A percentile compares a stretch with the other conserved stretches of the same genome.
Conservation (phyloP, 2,113 vertebrate species). For the Sigmodon hispidus region DNA sequence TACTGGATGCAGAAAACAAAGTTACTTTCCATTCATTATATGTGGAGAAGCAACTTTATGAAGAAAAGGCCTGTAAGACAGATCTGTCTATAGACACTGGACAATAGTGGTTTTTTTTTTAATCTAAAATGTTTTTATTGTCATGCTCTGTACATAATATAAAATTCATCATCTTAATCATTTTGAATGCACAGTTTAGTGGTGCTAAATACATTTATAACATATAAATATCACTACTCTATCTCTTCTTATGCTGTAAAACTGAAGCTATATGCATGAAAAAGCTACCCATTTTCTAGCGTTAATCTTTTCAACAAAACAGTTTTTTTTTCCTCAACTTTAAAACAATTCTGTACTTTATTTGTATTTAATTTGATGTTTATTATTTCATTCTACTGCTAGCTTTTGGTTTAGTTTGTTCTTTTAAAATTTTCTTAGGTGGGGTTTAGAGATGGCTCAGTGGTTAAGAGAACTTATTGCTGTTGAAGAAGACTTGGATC, state of each 20-base stretch:
- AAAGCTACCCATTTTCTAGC: not conserved
- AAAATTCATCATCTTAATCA: not conserved
- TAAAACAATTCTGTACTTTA: not conserved
- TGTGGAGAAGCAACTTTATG: not conserved
- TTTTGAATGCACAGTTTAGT: not conserved
- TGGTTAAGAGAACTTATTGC: not conserved
- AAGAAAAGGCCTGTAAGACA: slow-evolving; percentile 5
- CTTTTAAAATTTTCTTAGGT: not conserved
- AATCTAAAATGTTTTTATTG: not conserved
- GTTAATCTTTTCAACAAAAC: not conserved
- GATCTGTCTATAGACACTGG: not conserved
- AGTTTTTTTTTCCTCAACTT: not conserved
- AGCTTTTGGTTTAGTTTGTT: not conserved
- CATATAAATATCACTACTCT: not conserved
- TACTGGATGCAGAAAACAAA: slow-evolving; percentile 34
- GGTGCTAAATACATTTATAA: not conserved
- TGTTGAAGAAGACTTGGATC: not conserved
- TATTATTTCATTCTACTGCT: not conserved
- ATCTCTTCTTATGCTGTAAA: not conserved
- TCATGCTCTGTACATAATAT: not conserved
- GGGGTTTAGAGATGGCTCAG: not conserved
- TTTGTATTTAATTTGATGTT: not conserved
- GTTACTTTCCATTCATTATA: not conserved
- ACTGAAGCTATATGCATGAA: not conserved
- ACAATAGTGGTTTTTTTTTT: slow-evolving; percentile 31